phyloP scores from a whole-genome alignment of 2,888 invertebrate genomes.

The Tiliacea citrago region DNA sequence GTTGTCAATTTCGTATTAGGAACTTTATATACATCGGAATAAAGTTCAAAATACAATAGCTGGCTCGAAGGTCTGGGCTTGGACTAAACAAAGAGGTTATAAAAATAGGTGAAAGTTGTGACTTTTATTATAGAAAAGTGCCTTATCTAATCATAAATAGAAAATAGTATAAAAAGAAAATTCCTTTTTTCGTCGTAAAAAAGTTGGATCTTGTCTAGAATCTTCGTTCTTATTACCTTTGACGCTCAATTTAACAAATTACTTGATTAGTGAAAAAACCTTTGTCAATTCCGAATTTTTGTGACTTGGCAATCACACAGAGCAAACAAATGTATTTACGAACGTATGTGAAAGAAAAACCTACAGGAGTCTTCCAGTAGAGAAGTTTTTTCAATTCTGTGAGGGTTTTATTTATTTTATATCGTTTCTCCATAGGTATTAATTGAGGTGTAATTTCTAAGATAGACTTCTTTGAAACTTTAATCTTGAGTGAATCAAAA shows the following conservation, averaged over 20 bases:
- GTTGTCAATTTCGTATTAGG: neutral
- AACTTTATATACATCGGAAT: neutral
- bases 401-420: neutral
- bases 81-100: neutral
- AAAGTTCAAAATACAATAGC: neutral
- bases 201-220: neutral
- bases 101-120: neutral
- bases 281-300: neutral
- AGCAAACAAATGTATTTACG: neutral
- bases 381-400: neutral
- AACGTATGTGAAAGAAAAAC: neutral
- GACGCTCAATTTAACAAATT: conserved; percentile 28
- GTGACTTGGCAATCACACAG: neutral
- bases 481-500: neutral
- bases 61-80: neutral
- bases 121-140: conserved; percentile 5
- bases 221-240: neutral
- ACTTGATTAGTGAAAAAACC: conserved; percentile 19
- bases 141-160: conserved; percentile 2
- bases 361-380: neutral
- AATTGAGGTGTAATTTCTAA: neutral
- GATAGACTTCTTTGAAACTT: neutral
- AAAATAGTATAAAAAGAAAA: neutral
- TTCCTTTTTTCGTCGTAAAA: conserved; percentile 2
- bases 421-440: neutral